Evolutionary conservation across 37 sponge, comb jelly and placozoan species (phyloP).

Genomic region (Petrosia ficiformis): DNA sequence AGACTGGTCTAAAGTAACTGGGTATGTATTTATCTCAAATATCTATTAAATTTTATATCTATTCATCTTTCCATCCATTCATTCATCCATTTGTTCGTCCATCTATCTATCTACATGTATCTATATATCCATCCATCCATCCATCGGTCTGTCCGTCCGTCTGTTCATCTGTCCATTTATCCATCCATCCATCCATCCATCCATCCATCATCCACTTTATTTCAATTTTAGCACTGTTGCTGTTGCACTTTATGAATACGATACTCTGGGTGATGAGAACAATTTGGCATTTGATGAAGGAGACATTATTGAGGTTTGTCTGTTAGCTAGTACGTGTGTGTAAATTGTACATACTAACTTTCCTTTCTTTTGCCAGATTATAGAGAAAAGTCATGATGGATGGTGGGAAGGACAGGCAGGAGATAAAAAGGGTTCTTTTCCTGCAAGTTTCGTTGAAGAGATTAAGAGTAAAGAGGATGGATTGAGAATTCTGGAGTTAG

Average conservation of each 20-base stretch:
- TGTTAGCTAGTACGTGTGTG: background rate
- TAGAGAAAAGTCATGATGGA: conserved; percentile 76
- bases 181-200: too few relatives aligned
- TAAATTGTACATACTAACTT: background rate
- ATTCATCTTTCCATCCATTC: too few relatives aligned
- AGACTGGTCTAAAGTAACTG: conserved; percentile 54
- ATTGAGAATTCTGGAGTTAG: conserved; percentile 25
- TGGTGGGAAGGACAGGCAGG: conserved; percentile 75
- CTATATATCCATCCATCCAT: too few relatives aligned
- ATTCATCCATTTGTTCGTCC: too few relatives aligned
- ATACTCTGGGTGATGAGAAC: conserved; percentile 42
- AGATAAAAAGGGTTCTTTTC: conserved; percentile 55
- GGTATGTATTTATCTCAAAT: conserved; percentile 10
- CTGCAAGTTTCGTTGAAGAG: conserved; percentile 81
- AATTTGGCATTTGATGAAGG: conserved; percentile 72
- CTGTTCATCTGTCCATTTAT: too few relatives aligned
- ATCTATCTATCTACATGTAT: too few relatives aligned
- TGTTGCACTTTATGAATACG: conserved; percentile 71
- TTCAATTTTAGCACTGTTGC: conserved; percentile 68
- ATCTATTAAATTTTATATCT: background rate
- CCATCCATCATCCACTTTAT: too few relatives aligned
- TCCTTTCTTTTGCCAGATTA: conserved; percentile 21
- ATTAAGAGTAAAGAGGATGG: conserved; percentile 47
- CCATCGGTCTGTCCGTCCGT: too few relatives aligned
- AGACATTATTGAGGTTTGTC: conserved; percentile 69